A percentile compares a stretch with the other conserved stretches of the same genome.
Conservation (phyloP, 2,888 invertebrate species). For the Lepetodrilus schrolli region DNA sequence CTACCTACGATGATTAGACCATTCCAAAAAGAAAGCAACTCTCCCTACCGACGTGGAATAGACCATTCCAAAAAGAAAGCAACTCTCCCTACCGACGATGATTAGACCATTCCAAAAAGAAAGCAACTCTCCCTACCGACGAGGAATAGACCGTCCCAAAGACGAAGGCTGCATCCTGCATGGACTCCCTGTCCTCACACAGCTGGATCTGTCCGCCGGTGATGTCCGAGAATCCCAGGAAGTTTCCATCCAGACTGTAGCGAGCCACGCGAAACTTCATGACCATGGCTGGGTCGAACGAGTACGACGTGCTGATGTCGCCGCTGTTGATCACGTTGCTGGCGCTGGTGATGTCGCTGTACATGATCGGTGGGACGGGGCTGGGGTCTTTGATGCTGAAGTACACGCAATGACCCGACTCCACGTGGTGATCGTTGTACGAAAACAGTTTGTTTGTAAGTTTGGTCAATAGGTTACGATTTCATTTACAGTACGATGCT, state of each 20-base stretch:
- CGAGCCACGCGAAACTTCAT: conserved; percentile 68
- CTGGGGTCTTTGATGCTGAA: not conserved
- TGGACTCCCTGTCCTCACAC: conserved; percentile 65
- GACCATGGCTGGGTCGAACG: conserved; percentile 55
- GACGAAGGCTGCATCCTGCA: conserved; percentile 70
- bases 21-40: too few species aligned
- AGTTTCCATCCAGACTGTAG: conserved; percentile 72
- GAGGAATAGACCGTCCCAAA: conserved; percentile 74
- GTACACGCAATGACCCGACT: too few species aligned
- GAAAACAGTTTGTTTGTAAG: too few species aligned
- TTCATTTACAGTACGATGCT: too few species aligned
- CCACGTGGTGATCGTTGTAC: too few species aligned
- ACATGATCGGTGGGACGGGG: not conserved
- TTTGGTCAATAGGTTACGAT: too few species aligned
- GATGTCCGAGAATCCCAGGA: conserved; percentile 65
- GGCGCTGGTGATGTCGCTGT: conserved; percentile 37
- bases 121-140: conserved; percentile 59
- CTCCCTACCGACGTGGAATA: too few species aligned
- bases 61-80: too few species aligned
- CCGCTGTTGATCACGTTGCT: conserved; percentile 51
- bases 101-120: too few species aligned
- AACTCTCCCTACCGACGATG: too few species aligned
- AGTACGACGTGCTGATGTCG: conserved; percentile 59
- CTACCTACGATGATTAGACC: too few species aligned
- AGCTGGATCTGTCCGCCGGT: conserved; percentile 73